Base-by-base conservation (phyloP, 53 echinoderm and acorn worm species). In the Stichopus horrens region DNA sequence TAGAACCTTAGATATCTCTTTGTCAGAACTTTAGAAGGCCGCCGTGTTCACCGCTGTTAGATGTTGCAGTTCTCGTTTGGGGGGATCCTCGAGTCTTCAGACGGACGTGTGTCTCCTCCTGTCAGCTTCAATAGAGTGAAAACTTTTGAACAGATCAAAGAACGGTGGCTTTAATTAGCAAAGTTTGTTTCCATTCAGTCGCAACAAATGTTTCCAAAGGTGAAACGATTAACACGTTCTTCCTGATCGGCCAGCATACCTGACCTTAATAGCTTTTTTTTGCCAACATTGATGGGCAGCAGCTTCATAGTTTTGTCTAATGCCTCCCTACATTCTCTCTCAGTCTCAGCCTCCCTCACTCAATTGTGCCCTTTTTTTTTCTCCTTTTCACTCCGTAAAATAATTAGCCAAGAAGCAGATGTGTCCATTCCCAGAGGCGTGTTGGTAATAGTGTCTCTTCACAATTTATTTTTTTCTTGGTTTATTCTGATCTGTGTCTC, bases 401-500 rank as follows among this genome's bases (percentile, higher is more conserved):
- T 67, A 85, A 85, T 85, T 85, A 85, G 63, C 85, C 57, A 59
- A 63, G 59, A 67, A 67, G 67, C 85, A 85, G 85, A 85, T 85
- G 85, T 85, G 85, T 59, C 67, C 85, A 63, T 85, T 85, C 85
- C 85, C 85, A 85, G 85, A 85, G 85, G 81, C 81, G 56, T 81
- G 81, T 81, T 81, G 57, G 58, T 81, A 81, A 81, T 81, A 81
- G 56, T 81, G 81, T 81, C 81, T 57, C 81, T 81, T 81, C 56
- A 81, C 57, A 37, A 37, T 37, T 37, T 37, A 37, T 37, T 37
- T 37, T 37, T 75, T 23, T 23, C 37, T 37, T 37, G 37, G 37
- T 37, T 37, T 37, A 37, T 37, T 37, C 37, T 37, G 37, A 37
- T 37, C 37, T 37, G 37, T 37, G 37, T 37, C 37, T 37, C 37